A percentile compares a stretch with the other conserved stretches of the same genome.
phyloP scores from a whole-genome alignment of 1,140 invertebrate species.

The Neuroterus valhalla region DNA sequence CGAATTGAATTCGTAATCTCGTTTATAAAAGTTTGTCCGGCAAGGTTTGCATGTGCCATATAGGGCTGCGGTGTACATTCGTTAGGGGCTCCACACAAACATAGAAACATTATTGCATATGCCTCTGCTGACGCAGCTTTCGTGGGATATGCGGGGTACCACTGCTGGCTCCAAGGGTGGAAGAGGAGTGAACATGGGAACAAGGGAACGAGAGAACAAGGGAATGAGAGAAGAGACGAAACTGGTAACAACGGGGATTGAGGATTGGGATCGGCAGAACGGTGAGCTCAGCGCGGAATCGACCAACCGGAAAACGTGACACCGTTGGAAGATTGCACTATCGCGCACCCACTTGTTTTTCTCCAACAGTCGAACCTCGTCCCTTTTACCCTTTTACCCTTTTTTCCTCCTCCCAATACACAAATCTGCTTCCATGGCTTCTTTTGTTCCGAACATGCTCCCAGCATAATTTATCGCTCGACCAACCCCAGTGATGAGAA shows the following conservation, averaged over 20 bases:
- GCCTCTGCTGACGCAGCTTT: slow-evolving; percentile 48
- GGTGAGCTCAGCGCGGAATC: slow-evolving; percentile 58
- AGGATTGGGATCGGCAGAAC: slow-evolving; percentile 27
- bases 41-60: slow-evolving; percentile 12
- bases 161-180: slow-evolving; percentile 9
- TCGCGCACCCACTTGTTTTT: slow-evolving; percentile 66
- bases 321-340: slow-evolving; percentile 67
- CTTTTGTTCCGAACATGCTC: slow-evolving; percentile 30
- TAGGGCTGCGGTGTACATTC: slow-evolving; percentile 51
- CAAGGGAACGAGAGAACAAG: slow-evolving; percentile 33
- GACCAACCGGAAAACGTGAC: slow-evolving; percentile 66
- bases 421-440: slow-evolving; percentile 48
- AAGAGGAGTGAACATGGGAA: slow-evolving; percentile 29
- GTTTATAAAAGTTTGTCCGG: neutral
- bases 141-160: slow-evolving; percentile 41
- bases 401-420: slow-evolving; percentile 35
- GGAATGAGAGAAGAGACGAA: slow-evolving; percentile 22
- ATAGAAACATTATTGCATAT: slow-evolving; percentile 1
- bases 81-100: slow-evolving; percentile 48
- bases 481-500: slow-evolving; percentile 19
- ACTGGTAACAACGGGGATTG: slow-evolving; percentile 21
- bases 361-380: slow-evolving; percentile 33
- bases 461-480: slow-evolving; percentile 29
- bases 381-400: neutral
- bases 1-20: neutral